Base-by-base conservation (phyloP, 2,888 invertebrate species). In the Cyclophora punctaria region DNA sequence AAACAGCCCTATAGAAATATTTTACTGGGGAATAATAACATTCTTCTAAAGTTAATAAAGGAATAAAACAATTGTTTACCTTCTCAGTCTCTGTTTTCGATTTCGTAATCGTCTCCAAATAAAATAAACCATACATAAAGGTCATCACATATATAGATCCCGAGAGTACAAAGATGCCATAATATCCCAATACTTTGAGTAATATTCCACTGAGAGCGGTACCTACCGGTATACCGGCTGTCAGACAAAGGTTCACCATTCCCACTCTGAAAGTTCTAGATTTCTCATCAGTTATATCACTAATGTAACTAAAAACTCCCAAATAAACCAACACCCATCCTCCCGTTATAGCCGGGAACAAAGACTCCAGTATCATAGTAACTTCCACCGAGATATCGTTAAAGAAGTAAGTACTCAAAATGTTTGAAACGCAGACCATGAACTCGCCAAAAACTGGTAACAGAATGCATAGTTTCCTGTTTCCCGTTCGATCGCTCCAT, bases 271-370 rank as follows among this genome's bases (percentile, higher is more conserved):
- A 81, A 0, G 92, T 92, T 54, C 92, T 86, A 0, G 80, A 80
- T 56, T 90, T 79, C 34, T 84, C 79, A 51, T 79, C 80, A 0
- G 91, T 90, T 4, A 91, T 85, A 46, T 91, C 91, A 64, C 91
- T 89, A 3, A 93, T 86, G 62, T 92, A 92, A 59, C 91, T 91
- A 72, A 91, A 90, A 48, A 91, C 84, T n/a, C 90, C 90, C 53
- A 91, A 75, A 47, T 83, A 89, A 51, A 90, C 81, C 64, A 89
- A 80, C 2, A 90, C 89, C 86, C 89, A 89, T 3, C 90, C 90
- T 3, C 91, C 91, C 1, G 89, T 84, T 1, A 91, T 47, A 0
- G 90, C 89, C 2, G 89, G 86, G 41, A 90, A 89, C n/a, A 91
- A 58, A 0, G 83, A 85, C 67, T 91, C 91, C 0, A 86, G 68